Percentiles rank a stretch among this genome's conserved stretches.
Evolutionary conservation across 2,797 vertebrate species (phyloP).

Genomic region (Megaceryle alcyon): DNA sequence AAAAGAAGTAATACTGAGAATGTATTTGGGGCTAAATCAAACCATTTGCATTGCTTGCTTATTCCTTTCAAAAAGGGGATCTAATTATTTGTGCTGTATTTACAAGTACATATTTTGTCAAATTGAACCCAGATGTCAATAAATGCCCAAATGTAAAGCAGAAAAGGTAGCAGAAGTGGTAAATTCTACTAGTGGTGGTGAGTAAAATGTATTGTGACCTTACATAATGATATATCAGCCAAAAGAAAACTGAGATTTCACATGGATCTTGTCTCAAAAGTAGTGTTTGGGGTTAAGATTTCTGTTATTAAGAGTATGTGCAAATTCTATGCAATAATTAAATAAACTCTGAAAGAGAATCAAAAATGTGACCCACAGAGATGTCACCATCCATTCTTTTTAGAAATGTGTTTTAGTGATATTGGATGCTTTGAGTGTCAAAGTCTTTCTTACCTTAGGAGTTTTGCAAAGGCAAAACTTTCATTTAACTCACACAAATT

Average conservation of each 20-base stretch:
- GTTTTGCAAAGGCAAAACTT: neutral
- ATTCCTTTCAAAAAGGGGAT: neutral
- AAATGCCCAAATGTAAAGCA: neutral
- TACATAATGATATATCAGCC: neutral
- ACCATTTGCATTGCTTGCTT: neutral
- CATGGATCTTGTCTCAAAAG: neutral
- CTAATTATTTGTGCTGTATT: slow-evolving; percentile 9
- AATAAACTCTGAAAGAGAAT: neutral
- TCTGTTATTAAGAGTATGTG: neutral
- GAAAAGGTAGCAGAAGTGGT: neutral
- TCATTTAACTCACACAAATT: neutral
- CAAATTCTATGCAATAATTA: neutral
- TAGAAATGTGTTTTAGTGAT: neutral
- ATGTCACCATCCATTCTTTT: neutral
- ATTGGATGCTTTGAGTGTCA: neutral
- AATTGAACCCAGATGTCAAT: slow-evolving; percentile 10
- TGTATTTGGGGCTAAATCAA: neutral
- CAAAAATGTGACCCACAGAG: neutral
- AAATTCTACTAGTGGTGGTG: neutral
- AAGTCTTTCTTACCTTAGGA: neutral
- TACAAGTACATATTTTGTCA: neutral
- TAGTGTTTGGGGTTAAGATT: neutral
- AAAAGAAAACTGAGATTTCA: neutral
- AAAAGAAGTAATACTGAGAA: neutral
- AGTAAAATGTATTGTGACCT: neutral